Conservation (phyloP, 2,888 invertebrate genomes). For the Philopedon plagiatum region DNA sequence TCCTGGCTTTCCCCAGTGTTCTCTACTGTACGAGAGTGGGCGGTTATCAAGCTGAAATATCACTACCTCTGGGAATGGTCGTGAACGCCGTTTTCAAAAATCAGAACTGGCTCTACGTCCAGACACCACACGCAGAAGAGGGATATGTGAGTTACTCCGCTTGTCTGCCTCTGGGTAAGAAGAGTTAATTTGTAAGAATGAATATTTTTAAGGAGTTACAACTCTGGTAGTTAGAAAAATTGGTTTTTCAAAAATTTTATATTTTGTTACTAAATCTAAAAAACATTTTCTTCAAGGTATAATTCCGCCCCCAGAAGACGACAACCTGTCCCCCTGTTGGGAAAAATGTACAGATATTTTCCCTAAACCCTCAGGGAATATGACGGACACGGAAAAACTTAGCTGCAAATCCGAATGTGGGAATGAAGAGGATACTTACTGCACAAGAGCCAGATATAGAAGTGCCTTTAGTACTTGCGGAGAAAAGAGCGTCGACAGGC, state of each 20-base stretch:
- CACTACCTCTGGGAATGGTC: constrained; percentile 85
- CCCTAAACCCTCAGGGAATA: constrained; percentile 85
- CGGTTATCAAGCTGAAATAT: constrained; percentile 78
- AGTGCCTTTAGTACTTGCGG: constrained; percentile 71
- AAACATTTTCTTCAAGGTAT: constrained; percentile 59
- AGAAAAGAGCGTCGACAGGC: constrained; percentile 80
- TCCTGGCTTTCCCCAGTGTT: constrained; percentile 81
- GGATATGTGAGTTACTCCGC: constrained; percentile 85
- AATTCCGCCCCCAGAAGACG: constrained; percentile 69
- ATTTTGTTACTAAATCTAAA: not conserved
- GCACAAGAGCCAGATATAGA: constrained; percentile 55
- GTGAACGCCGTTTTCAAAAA: constrained; percentile 91
- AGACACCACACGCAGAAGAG: constrained; percentile 88
- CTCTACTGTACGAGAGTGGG: constrained; percentile 82
- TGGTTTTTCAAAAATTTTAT: too few relatives aligned
- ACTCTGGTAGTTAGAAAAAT: too few relatives aligned
- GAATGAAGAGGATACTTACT: constrained; percentile 53
- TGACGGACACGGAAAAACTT: constrained; percentile 84
- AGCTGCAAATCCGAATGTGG: constrained; percentile 76
- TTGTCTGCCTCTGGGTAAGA: constrained; percentile 80
- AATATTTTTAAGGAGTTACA: too few relatives aligned
- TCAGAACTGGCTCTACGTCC: constrained; percentile 87
- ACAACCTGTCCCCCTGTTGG: constrained; percentile 80
- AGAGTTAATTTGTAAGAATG: not conserved
- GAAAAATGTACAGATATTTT: constrained; percentile 87